Base-by-base conservation (phyloP, 2,888 invertebrate genomes). In the Coronaproctus castanopsis region DNA sequence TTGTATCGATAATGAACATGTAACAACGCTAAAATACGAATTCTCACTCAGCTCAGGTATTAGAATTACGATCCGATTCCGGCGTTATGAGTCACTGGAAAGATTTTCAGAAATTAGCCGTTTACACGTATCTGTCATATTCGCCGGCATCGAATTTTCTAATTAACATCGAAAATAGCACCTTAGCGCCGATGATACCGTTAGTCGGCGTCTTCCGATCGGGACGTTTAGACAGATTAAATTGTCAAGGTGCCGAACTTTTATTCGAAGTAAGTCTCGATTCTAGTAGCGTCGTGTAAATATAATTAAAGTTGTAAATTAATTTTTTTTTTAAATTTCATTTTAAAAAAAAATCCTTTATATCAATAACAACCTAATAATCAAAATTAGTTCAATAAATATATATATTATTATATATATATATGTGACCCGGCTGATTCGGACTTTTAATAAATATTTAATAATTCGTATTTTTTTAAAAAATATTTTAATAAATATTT, bases 1-100 rank as follows among this genome's bases (percentile, higher is more conserved):
- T n/a, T n/a, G n/a, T n/a, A n/a, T n/a, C n/a, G n/a, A n/a, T n/a
- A n/a, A n/a, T n/a, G n/a, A n/a, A n/a, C n/a, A n/a, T n/a, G n/a
- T n/a, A n/a, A n/a, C n/a, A n/a, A n/a, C n/a, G n/a, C n/a, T n/a
- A n/a, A n/a, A n/a, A n/a, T n/a, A n/a, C n/a, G n/a, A n/a, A n/a
- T n/a, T n/a, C n/a, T n/a, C 36, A 36, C 14, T 5, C 18, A 63
- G 63, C 56, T 51, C 64, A 65, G 55, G 64, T 65, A 21, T 59
- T 70, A 57, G 67, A 68, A 55, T 58, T 69, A 18, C 64, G 66
- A 21, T 68, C 67, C 21, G 69, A 69, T 61, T 65, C 68, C 1
- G 69, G 69, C 21, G 67, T 70, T 51, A 67, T 69, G 65, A 67
- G 67, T 51, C 70, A 70, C 62, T 70, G 70, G 70, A 66, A 66